Evolutionary conservation across 1,140 invertebrate species (phyloP), one percentile per base, ranked within the genome.

Genomic region (Proctacanthus coquilletti): DNA sequence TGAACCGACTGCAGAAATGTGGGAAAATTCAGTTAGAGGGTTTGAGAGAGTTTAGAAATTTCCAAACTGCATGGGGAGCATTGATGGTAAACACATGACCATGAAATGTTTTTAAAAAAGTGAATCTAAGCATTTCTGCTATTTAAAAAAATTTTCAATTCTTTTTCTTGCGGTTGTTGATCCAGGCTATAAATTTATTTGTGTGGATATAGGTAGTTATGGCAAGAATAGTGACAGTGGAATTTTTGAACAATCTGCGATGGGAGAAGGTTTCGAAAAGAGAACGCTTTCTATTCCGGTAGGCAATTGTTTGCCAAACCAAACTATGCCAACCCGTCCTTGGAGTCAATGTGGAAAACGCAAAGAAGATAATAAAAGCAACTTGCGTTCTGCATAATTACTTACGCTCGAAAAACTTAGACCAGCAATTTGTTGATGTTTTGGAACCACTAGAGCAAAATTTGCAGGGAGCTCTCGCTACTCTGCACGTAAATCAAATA

Each of bases 61-160:
- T 47, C 62, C 50, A 13, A 27, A 27, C 23, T 27, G 23, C 23
- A 27, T 63, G 36, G 58, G 56, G 4, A 50, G 51, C 21, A 48
- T 67, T 8, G 64, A 67, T 45, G 57, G 61, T 5, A 67, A 66
- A 43, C 61, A 68, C 41, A 37, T 66, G 17, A 41, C 46, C n/a
- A n/a, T 65, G 23, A 48, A 57, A 40, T 49, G 45, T 18, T 56
- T n/a, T n/a, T n/a, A n/a, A n/a, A n/a, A n/a, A n/a, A n/a, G n/a
- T n/a, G n/a, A n/a, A n/a, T n/a, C n/a, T n/a, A n/a, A n/a, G n/a
- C 62, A 50, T 50, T 61, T 48, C 27, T 63, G 61, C 38, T 61
- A 65, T 38, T 58, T 60, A 40, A 46, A 52, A 6, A 59, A 48
- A 33, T 65, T 60, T 44, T 58, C 54, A 9, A 44, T 56, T 8